Base-by-base conservation (phyloP, 2,888 invertebrate species). In the Dasypolia templi region DNA sequence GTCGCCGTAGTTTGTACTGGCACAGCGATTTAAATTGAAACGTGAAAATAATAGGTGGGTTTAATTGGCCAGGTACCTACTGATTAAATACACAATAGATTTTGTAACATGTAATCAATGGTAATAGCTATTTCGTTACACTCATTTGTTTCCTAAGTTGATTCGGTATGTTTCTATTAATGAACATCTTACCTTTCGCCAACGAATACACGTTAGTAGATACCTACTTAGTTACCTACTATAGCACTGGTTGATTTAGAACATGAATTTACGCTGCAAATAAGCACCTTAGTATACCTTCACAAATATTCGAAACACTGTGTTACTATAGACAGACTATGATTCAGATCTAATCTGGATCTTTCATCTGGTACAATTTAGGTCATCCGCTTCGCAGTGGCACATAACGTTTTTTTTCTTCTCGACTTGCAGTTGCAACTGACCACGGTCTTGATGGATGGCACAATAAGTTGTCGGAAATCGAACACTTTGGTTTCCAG, bases 11-110 rank as follows among this genome's bases (percentile, higher is more conserved):
- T 75, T 72, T 39, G n/a, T 46, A 66, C 72, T 61, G 29, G 55
- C 32, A 19, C 32, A 72, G 61, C 29, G 32, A 62, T 81, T 75
- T 72, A 63, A 83, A 83, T 79, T 79, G 29, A 69, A 83, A 74
- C 29, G 29, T 61, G 51, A 53, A 51, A 32, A 59, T 70, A 77
- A 64, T 44, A 61, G 39, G 32, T 67, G 14, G 32, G 5, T 53
- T 78, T 68, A 66, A 65, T 82, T 66, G 35, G n/a, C 11, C 35
- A 35, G 64, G 11, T 32, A 19, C 51, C n/a, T 35, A 56, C 51
- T 62, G 63, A 77, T 75, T n/a, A 42, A 29, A 59, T 82, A 64
- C 61, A 79, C 42, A 82, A 66, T 70, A 32, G 44, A 51, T 46
- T 65, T 79, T 26, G 26, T 55, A 35, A 61, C 11, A 19, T 49